A percentile compares a stretch with the other conserved stretches of the same genome.
phyloP scores from a whole-genome alignment of 2,797 vertebrate species.

The Acestrorhynchus altus region DNA sequence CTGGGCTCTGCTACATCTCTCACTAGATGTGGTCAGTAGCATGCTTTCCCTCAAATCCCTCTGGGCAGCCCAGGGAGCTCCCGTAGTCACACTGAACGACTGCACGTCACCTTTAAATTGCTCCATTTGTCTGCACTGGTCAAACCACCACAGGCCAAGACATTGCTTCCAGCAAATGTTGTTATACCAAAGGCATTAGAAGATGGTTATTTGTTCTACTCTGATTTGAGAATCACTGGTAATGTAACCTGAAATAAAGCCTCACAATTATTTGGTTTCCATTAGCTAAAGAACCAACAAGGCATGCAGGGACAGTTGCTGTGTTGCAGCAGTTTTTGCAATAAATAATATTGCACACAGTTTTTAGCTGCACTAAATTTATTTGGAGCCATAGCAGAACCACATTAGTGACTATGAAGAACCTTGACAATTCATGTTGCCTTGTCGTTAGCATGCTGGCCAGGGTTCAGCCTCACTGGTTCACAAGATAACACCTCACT shows the following conservation, averaged over 20 bases:
- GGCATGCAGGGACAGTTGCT: no score
- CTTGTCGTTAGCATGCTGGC: no score
- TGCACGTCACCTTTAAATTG: slow-evolving; percentile 43
- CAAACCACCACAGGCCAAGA: background rate
- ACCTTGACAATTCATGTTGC: no score
- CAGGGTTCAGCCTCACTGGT: no score
- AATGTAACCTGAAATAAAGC: background rate
- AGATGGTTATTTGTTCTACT: background rate
- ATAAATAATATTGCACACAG: no score
- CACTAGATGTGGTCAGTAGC: slow-evolving; percentile 37
- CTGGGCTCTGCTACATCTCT: slow-evolving; percentile 34
- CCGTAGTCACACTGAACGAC: slow-evolving; percentile 19
- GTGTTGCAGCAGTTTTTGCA: background rate
- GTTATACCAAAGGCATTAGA: background rate
- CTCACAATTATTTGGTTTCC: background rate
- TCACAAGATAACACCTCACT: no score
- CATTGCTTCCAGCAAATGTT: slow-evolving; percentile 1
- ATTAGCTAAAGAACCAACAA: no score
- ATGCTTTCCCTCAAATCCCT: slow-evolving; percentile 47
- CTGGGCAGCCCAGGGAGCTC: slow-evolving; percentile 33
- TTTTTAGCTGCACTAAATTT: no score
- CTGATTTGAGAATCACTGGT: background rate
- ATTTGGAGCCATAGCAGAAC: no score
- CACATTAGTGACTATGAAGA: no score
- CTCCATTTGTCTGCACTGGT: slow-evolving; percentile 44